Percentiles rank a stretch among this genome's conserved stretches.
Conservation (phyloP, 2,113 vertebrate genomes). For the Pseudorasbora parva region DNA sequence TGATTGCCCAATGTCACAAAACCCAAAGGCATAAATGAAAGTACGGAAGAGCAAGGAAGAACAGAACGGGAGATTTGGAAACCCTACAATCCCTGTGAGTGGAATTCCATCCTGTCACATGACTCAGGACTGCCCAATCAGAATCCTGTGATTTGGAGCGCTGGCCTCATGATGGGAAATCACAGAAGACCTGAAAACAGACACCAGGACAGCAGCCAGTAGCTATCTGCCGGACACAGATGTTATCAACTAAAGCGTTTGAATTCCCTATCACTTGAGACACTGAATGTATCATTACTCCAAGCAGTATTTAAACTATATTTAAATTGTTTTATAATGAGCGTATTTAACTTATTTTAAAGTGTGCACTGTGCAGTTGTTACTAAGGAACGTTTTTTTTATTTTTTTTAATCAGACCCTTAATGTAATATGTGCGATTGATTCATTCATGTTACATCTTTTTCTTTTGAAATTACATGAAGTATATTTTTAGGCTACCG, state of each 20-base stretch:
- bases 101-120: slow-evolving; percentile 11
- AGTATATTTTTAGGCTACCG: background rate
- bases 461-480: background rate
- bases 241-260: background rate
- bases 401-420: background rate
- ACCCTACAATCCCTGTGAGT: no score
- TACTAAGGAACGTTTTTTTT: background rate
- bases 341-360: background rate
- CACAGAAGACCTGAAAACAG: background rate
- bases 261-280: background rate
- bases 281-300: slow-evolving; percentile 8
- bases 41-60: background rate
- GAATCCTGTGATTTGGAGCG: background rate
- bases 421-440: background rate
- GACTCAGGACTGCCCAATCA: slow-evolving; percentile 4
- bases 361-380: background rate
- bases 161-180: background rate
- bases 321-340: slow-evolving; percentile 9
- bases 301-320: slow-evolving; percentile 14
- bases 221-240: background rate
- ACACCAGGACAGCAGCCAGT: background rate
- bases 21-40: slow-evolving; percentile 7
- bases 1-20: background rate
- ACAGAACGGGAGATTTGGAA: background rate
- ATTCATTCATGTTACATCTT: background rate